phyloP scores from a whole-genome alignment of 1,140 invertebrate genomes.

The Nymphalis io region DNA sequence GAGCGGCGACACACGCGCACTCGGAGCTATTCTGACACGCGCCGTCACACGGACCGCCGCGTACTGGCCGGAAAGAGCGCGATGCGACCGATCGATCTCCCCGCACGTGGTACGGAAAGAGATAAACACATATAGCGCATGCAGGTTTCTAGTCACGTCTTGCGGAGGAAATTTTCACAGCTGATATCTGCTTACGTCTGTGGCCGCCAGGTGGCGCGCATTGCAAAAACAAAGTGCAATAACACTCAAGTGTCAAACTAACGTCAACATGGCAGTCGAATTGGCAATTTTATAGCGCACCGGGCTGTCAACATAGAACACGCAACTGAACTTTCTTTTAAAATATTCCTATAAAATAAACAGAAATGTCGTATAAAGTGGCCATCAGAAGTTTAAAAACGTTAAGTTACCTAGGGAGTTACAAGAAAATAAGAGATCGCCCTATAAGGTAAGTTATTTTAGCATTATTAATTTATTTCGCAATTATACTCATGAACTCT shows the following conservation, averaged over 20 bases:
- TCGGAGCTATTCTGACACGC: constrained; percentile 45
- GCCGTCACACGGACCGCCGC: constrained; percentile 48
- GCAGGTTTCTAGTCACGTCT: constrained; percentile 48
- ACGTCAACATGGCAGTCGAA: constrained; percentile 10
- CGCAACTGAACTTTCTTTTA: background rate
- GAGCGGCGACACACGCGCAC: constrained; percentile 70
- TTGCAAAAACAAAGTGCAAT: constrained; percentile 50
- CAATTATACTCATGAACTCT: too few species aligned
- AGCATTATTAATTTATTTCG: background rate
- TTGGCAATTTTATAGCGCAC: constrained; percentile 1
- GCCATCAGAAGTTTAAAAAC: constrained; percentile 59
- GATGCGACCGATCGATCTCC: constrained; percentile 59
- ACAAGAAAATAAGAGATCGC: constrained; percentile 65
- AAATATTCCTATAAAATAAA: constrained; percentile 1
- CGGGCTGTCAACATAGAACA: constrained; percentile 7
- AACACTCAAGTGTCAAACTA: constrained; percentile 38
- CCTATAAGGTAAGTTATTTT: constrained; percentile 57
- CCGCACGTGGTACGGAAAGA: constrained; percentile 63
- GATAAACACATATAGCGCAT: constrained; percentile 72
- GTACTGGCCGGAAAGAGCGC: constrained; percentile 61
- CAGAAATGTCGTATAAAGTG: constrained; percentile 64
- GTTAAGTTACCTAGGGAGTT: constrained; percentile 65
- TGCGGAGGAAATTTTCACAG: constrained; percentile 68
- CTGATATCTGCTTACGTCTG: constrained; percentile 56
- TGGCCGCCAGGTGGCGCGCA: constrained; percentile 54